phyloP scores from a whole-genome alignment of 2,113 vertebrate species.

The Syngnathus scovelli region DNA sequence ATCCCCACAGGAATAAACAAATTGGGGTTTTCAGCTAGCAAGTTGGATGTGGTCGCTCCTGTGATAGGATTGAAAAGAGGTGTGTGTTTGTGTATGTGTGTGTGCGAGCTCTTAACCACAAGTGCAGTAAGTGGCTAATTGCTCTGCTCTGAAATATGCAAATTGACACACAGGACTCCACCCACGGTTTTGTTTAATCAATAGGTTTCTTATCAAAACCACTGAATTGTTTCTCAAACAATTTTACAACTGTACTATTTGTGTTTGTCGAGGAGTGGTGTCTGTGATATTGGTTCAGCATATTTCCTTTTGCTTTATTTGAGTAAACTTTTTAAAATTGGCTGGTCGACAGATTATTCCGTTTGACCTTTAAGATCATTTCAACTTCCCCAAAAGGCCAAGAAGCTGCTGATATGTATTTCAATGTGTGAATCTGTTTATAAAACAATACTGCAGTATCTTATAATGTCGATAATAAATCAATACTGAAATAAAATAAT shows the following conservation, averaged over 20 bases:
- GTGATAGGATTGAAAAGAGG: conserved; percentile 52
- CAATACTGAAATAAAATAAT: no score
- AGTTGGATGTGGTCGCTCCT: conserved; percentile 55
- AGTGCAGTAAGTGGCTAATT: conserved; percentile 54
- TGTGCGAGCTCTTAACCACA: conserved; percentile 15
- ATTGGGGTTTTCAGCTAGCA: conserved; percentile 69
- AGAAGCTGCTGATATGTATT: no score
- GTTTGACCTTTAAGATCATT: no score
- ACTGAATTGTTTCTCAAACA: neutral
- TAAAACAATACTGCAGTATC: no score
- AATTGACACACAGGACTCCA: conserved; percentile 25
- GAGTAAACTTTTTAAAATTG: no score
- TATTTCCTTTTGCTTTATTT: no score
- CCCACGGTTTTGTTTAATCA: conserved; percentile 49
- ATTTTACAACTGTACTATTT: neutral
- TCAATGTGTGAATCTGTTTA: no score
- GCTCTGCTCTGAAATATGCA: conserved; percentile 34
- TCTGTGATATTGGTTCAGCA: no score
- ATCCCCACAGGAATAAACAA: conserved; percentile 72
- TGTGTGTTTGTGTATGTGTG: conserved; percentile 13
- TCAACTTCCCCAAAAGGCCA: no score
- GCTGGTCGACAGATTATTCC: no score
- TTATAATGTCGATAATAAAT: no score
- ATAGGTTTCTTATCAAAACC: conserved; percentile 22
- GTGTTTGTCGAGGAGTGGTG: no score